A percentile compares a stretch with the other conserved stretches of the same genome.
Evolutionary conservation across 2,888 invertebrate genomes (phyloP).

Genomic region (Therioaphis trifolii): DNA sequence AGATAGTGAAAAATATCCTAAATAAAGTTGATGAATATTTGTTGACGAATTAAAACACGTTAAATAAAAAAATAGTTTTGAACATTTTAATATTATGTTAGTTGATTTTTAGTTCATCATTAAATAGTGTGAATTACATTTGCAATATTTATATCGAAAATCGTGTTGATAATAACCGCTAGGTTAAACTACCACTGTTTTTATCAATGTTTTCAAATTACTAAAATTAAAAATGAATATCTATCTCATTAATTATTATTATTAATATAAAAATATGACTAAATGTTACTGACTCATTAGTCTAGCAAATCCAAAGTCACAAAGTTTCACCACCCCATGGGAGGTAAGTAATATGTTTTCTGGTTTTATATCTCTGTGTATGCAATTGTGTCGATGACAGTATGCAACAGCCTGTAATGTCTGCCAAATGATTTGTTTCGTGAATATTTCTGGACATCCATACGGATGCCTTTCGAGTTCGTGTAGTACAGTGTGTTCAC

Average conservation of each 20-base stretch:
- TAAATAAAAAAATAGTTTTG: no score
- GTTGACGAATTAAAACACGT: no score
- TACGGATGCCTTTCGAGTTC: slow-evolving; percentile 93
- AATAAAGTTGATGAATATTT: no score
- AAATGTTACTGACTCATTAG: slow-evolving; percentile 79
- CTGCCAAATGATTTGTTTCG: slow-evolving; percentile 94
- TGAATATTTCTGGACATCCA: slow-evolving; percentile 91
- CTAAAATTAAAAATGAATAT: not conserved
- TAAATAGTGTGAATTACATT: no score
- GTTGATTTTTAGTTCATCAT: no score
- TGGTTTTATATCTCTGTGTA: slow-evolving; percentile 97
- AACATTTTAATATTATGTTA: no score
- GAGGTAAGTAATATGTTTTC: slow-evolving; percentile 96
- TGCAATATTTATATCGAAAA: no score
- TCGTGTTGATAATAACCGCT: no score
- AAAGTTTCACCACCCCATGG: slow-evolving; percentile 94
- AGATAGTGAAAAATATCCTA: no score
- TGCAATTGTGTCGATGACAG: slow-evolving; percentile 96
- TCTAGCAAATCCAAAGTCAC: slow-evolving; percentile 98
- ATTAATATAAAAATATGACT: not conserved
- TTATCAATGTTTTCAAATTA: not conserved
- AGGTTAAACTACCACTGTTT: no score
- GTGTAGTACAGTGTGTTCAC: slow-evolving; percentile 95
- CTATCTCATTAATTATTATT: no score
- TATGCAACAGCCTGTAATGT: slow-evolving; percentile 94